Percentiles rank a stretch among this genome's conserved stretches.
phyloP scores from a whole-genome alignment of 2,888 invertebrate species.

The Drosophila tripunctata region DNA sequence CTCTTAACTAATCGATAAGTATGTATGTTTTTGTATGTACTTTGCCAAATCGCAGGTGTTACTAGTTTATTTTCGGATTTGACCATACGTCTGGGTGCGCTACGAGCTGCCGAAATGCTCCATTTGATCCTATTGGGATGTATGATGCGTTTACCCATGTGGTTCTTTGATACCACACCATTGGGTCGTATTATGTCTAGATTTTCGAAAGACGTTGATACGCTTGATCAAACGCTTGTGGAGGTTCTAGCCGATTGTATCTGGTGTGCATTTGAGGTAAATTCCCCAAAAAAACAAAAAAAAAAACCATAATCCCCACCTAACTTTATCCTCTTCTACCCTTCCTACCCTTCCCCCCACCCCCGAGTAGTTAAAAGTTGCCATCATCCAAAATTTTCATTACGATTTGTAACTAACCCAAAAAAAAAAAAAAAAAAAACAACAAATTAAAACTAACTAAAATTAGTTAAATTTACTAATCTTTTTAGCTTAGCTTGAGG shows the following conservation, averaged over 20 bases:
- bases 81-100: conserved; percentile 87
- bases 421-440: too few relatives aligned
- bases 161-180: conserved; percentile 88
- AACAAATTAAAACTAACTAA: not conserved
- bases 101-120: conserved; percentile 79
- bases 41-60: conserved; percentile 86
- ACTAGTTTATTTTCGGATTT: conserved; percentile 88
- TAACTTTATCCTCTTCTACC: conserved; percentile 87
- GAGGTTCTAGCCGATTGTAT: conserved; percentile 86
- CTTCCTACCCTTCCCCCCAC: not conserved
- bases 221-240: conserved; percentile 83
- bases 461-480: not conserved
- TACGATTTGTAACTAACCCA: not conserved
- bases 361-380: not conserved
- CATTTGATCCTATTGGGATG: conserved; percentile 85
- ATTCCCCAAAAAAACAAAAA: conserved; percentile 35
- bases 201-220: conserved; percentile 85
- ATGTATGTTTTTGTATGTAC: too few relatives aligned
- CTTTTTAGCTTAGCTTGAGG: too few relatives aligned
- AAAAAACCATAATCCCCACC: conserved; percentile 76
- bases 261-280: conserved; percentile 87
- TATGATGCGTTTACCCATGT: conserved; percentile 85
- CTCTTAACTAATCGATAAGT: conserved; percentile 5
- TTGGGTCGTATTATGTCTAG: conserved; percentile 87
- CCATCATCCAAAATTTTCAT: not conserved